Evolutionary conservation across 2,113 vertebrate genomes (phyloP), one percentile per base, ranked within the genome.

Genomic region (Rhabdornis inornatus): DNA sequence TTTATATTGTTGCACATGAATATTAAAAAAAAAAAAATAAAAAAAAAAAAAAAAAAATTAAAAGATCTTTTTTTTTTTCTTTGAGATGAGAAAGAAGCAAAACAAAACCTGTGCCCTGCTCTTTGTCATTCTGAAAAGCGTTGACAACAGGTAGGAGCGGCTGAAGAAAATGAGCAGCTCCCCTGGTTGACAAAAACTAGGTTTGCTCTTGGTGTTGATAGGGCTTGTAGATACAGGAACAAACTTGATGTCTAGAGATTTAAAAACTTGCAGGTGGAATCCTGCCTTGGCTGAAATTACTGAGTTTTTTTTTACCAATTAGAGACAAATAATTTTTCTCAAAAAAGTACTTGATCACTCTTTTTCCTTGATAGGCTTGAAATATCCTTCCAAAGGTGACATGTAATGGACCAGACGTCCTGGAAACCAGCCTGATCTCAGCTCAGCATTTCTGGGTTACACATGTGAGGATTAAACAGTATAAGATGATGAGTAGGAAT

Each of bases 271-370:
- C 55, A 72, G 71, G 35, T 66, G 35, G 66, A 80, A 86, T 74
- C 22, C 33, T 69, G 19, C 13, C 35, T 88, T 9, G 23, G 13
- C 17, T 90, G 55, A 85, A 90, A 42, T 89, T 35, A 23, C 7
- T 11, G 2, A 0, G 0, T 65, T 5, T 61, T 72, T 83, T 90
- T 11, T 56, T 83, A 47, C 42, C 0, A 4, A 13, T 7, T 28
- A 37, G 13, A 60, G 20, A 49, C 31, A 9, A 2, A 30, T 31
- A 71, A 6, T 70, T 80, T 84, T 59, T 8, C 22, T 22, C 24
- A 28, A 21, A 28, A 35, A 23, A 86, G 33, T 7, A 74, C 1
- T 4, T 86, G 27, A 31, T 25, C 15, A 31, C 15, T 63, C 3
- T 47, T 94, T 93, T 82, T 45, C 14, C 21, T 78, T 81, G 33